Evolutionary conservation across 1,140 invertebrate genomes (phyloP), one percentile per base, ranked within the genome.

Genomic region (Drosophila watanabei): DNA sequence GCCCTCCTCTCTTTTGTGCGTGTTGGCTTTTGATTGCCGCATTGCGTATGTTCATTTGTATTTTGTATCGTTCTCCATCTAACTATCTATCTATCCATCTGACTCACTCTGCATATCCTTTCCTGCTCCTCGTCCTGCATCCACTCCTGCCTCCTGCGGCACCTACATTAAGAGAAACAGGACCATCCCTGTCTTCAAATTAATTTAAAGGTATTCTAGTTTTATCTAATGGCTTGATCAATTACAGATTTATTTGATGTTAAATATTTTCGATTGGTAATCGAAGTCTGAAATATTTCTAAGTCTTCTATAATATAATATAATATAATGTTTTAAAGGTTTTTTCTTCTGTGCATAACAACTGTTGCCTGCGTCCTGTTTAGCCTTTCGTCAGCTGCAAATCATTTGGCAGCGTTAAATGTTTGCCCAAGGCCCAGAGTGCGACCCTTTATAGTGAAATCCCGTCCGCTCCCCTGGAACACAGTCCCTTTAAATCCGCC

Each of bases 31-130:
- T 90, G 87, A 91, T 86, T 89, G 86, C 82, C 86, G 82, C 86
- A 82, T 68, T 90, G 86, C 87, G 86, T 89, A 90, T 86, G 71
- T 84, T 88, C 81, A 85, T 89, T 88, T 88, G 78, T 84, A 89
- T 80, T 89, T 83, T 59, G 57, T 66, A 76, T 45, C 57, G 18
- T 61, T 28, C 65, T 56, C 30, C 48, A 61, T 56, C 70, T 56
- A 52, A 69, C 70, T 32, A 64, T 75, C 68, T 51, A 61, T 52
- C 28, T 43, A 61, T 48, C 75, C 56, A 58, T 73, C 70, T 35
- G 49, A 24, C 71, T 60, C 45, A 39, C 58, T 52, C 52, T 39
- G 43, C 49, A 70, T 52, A 57, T 18, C 48, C 28, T 45, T 35
- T 18, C 49, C 49, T 14, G 28, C 14, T 46, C 24, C 16, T 46